phyloP scores from a whole-genome alignment of 2,113 vertebrate species.

The Halcyon senegalensis region DNA sequence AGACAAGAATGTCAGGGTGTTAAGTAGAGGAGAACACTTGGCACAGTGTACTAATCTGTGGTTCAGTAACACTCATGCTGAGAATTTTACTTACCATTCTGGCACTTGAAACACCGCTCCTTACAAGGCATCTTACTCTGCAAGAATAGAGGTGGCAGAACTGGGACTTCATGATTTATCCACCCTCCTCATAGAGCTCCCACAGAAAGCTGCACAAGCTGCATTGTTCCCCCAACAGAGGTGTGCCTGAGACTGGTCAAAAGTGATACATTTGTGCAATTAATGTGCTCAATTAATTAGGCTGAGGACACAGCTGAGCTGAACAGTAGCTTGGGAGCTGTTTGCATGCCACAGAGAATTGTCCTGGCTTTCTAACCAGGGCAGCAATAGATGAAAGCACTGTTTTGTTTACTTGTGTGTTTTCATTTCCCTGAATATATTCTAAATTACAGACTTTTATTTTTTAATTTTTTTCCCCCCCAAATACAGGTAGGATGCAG shows the following conservation, averaged over 20 bases:
- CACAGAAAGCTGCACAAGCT: background rate
- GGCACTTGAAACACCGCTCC: rapidly evolving
- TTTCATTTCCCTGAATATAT: background rate
- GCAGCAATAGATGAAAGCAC: background rate
- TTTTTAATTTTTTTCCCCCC: background rate
- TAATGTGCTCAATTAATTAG: conserved; percentile 42
- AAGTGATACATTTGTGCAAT: conserved; percentile 46
- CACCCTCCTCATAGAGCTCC: rapidly evolving
- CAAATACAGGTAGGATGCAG: background rate
- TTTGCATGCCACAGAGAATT: background rate
- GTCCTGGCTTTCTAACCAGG: background rate
- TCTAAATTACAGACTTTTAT: background rate
- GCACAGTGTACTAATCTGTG: background rate
- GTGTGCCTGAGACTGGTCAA: background rate
- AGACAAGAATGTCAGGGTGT: background rate
- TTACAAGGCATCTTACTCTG: background rate
- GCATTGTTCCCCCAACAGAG: background rate
- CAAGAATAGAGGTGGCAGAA: background rate
- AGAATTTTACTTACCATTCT: background rate
- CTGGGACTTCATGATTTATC: conserved; percentile 30
- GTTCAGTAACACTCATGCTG: background rate
- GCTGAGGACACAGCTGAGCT: background rate
- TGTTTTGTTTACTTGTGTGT: background rate
- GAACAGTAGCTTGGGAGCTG: background rate
- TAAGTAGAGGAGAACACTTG: background rate